Evolutionary conservation across 2,797 vertebrate genomes (phyloP).

Genomic region (Rhinoraja longicauda): DNA sequence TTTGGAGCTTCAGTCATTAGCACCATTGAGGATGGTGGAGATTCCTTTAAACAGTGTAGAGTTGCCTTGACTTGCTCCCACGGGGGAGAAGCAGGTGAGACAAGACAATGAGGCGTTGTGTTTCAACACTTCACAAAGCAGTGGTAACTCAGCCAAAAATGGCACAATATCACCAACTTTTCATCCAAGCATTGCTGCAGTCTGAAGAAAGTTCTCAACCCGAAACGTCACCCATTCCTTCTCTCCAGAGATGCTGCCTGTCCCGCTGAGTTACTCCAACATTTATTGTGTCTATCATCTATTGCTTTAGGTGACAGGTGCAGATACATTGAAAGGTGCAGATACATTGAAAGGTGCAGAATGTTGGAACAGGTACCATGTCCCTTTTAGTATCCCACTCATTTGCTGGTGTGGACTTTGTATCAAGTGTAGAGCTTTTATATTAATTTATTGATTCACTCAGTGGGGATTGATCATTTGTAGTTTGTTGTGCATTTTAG

Average conservation of each 20-base stretch:
- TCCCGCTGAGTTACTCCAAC: too few species aligned
- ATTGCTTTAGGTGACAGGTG: not conserved
- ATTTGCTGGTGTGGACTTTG: not conserved
- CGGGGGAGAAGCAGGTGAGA: not conserved
- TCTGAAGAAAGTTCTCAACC: too few species aligned
- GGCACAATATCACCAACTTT: not conserved
- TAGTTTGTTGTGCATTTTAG: not conserved
- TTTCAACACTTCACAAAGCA: not conserved
- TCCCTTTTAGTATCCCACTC: not conserved
- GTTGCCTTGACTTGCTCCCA: not conserved
- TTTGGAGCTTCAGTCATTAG: not conserved
- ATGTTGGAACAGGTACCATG: not conserved
- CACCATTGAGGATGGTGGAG: not conserved
- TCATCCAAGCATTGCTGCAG: too few species aligned
- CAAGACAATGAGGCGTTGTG: not conserved
- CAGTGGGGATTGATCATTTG: not conserved
- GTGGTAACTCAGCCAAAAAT: not conserved
- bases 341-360: not conserved
- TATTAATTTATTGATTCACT: constrained; percentile 4
- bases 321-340: not conserved
- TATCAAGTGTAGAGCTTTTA: not conserved
- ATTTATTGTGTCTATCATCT: too few species aligned
- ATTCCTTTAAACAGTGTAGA: not conserved
- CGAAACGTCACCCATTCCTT: too few species aligned
- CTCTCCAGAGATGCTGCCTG: too few species aligned